These are phyloP conservation scores for Erethizon dorsatum DNA, from an alignment of 2,797 vertebrate genomes.

Conservation along the genomic window DNA sequence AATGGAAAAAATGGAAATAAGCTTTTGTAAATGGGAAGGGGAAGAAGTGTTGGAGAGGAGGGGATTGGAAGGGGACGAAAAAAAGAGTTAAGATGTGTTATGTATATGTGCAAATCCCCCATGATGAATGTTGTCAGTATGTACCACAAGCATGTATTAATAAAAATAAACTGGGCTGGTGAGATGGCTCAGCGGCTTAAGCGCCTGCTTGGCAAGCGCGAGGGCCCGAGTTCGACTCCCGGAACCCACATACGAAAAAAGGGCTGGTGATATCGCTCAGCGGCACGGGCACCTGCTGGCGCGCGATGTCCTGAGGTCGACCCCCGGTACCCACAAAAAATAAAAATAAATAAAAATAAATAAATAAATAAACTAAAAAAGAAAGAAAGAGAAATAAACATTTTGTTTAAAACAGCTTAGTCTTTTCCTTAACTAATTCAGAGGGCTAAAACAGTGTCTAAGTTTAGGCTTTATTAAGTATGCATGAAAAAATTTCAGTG, in stretches of 20 bases:
- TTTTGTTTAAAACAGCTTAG: background rate
- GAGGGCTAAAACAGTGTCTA: background rate
- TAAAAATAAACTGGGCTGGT: background rate
- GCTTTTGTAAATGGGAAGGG: background rate
- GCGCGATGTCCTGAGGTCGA: too few species aligned
- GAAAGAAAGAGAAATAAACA: background rate
- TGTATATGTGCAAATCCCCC: background rate
- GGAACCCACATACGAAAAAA: too few species aligned
- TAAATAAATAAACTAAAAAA: background rate
- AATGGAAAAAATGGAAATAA: background rate
- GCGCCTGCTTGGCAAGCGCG: too few species aligned
- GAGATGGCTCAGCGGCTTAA: too few species aligned
- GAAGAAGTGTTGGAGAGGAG: background rate
- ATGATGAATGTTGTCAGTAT: background rate
- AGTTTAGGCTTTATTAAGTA: constrained; percentile 19
- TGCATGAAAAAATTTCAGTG: constrained; percentile 7
- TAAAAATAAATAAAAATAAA: too few species aligned
- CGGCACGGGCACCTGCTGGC: too few species aligned
- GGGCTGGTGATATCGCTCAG: too few species aligned
- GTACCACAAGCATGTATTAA: background rate
- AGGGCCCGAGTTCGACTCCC: too few species aligned
- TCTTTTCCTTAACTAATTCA: background rate
- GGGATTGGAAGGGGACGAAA: background rate
- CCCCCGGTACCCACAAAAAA: too few species aligned
- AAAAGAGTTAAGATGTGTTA: background rate